Evolutionary conservation across 1,140 invertebrate genomes (phyloP).

Genomic region (Lasioglossum albipes): DNA sequence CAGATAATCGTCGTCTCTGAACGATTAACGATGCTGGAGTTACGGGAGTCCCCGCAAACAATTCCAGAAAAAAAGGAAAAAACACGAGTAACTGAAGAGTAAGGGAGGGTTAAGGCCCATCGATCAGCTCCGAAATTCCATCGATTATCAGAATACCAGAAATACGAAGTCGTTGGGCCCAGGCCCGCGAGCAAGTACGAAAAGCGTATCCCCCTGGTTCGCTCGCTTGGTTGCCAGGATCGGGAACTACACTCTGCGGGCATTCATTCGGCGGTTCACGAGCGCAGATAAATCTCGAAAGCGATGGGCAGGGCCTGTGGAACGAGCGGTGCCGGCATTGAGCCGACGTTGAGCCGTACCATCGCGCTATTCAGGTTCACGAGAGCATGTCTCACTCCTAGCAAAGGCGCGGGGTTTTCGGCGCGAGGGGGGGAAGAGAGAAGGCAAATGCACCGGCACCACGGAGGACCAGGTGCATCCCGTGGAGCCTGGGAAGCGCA

Average conservation of each 20-base stretch:
- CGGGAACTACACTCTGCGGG: background rate
- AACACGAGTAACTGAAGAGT: too few species aligned
- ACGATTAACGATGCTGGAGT: too few species aligned
- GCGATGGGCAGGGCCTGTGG: constrained; percentile 44
- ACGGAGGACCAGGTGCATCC: constrained; percentile 64
- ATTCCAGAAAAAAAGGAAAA: too few species aligned
- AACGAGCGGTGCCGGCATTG: constrained; percentile 45
- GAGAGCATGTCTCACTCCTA: constrained; percentile 55
- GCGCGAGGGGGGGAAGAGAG: constrained; percentile 28
- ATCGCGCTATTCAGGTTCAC: constrained; percentile 62
- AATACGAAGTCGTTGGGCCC: background rate
- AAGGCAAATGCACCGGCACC: constrained; percentile 59
- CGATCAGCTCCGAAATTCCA: background rate
- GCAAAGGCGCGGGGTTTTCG: background rate
- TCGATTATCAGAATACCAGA: constrained; percentile 6
- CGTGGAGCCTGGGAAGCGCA: constrained; percentile 70
- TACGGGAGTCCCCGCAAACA: too few species aligned
- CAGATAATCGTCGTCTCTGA: too few species aligned
- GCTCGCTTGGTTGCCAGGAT: background rate
- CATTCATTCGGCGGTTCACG: constrained; percentile 10
- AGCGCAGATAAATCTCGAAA: constrained; percentile 56
- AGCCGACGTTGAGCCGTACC: constrained; percentile 51
- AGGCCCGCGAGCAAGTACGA: constrained; percentile 4
- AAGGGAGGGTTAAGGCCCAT: too few species aligned
- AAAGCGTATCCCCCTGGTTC: constrained; percentile 6